These are phyloP conservation scores for Antechinus stuartii DNA, from an alignment of 2,113 vertebrate species.

Conservation along the genomic window DNA sequence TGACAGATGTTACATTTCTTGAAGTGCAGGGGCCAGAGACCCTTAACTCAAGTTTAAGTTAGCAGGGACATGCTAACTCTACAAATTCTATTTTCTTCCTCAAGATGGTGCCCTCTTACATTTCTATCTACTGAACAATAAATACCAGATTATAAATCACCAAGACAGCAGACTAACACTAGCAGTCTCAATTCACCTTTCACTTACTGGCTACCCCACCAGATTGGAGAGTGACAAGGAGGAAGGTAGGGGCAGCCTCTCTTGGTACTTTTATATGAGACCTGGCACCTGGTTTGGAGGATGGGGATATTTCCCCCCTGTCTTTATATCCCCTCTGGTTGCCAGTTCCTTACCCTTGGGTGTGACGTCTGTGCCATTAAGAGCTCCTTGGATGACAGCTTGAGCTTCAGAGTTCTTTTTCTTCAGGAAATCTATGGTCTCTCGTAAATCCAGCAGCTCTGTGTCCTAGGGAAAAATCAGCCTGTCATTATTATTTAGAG, in stretches of 20 bases:
- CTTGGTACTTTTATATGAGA: not conserved
- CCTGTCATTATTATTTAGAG: fast-evolving
- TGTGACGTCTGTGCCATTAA: slow-evolving; percentile 89
- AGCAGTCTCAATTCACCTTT: not conserved
- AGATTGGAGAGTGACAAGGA: not conserved
- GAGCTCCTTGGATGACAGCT: slow-evolving; percentile 94
- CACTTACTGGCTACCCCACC: not conserved
- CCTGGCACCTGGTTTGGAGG: fast-evolving
- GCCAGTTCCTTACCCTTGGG: slow-evolving; percentile 87
- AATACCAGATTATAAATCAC: not conserved
- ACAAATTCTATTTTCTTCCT: not conserved
- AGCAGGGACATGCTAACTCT: not conserved
- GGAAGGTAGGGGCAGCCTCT: not conserved
- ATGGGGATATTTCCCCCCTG: not conserved
- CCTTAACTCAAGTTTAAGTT: not conserved
- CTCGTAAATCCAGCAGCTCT: slow-evolving; percentile 91
- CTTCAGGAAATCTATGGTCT: slow-evolving; percentile 94
- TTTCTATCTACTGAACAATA: not conserved
- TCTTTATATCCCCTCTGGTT: fast-evolving
- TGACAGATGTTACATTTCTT: not conserved
- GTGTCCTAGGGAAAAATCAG: slow-evolving; percentile 86
- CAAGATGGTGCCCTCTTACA: not conserved
- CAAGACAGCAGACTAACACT: not conserved
- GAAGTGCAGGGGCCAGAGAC: not conserved
- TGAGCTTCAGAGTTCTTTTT: slow-evolving; percentile 95